phyloP scores from a whole-genome alignment of 2,797 vertebrate species.

The Characodon lateralis region DNA sequence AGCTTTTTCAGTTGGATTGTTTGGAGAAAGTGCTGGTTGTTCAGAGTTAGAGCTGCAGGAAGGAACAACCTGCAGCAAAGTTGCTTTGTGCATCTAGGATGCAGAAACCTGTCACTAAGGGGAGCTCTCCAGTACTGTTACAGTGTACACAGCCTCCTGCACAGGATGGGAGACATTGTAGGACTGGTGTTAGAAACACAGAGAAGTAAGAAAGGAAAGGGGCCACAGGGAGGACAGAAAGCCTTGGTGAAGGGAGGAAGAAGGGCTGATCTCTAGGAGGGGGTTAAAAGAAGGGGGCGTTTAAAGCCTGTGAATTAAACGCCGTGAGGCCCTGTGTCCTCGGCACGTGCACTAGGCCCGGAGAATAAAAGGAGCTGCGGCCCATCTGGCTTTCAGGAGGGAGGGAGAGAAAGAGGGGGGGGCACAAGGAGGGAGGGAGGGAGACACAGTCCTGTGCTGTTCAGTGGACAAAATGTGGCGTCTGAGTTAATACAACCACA shows the following conservation, averaged over 20 bases:
- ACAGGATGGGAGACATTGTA: neutral
- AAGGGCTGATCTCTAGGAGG: conserved; percentile 34
- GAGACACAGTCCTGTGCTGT: neutral
- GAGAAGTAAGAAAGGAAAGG: conserved; percentile 2
- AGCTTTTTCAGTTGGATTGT: neutral
- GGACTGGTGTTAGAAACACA: neutral
- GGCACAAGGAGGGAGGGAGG: neutral
- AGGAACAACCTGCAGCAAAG: neutral
- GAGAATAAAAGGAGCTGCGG: conserved; percentile 68
- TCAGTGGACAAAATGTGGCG: conserved; percentile 4
- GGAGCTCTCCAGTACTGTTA: neutral
- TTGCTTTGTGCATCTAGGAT: conserved; percentile 6
- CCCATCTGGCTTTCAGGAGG: conserved; percentile 76
- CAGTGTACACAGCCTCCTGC: neutral
- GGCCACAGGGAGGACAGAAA: conserved; percentile 49
- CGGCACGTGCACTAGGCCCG: conserved; percentile 79
- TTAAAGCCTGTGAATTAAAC: conserved; percentile 76
- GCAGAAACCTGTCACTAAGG: neutral
- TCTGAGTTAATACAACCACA: conserved; percentile 26
- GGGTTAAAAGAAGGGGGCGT: conserved; percentile 66
- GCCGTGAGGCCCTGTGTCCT: conserved; percentile 77
- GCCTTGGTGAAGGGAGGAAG: conserved; percentile 19
- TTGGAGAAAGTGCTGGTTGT: too few species aligned
- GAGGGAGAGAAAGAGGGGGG: conserved; percentile 16
- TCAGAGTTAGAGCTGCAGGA: too few species aligned